Base-by-base conservation (phyloP, 2,888 invertebrate species). In the Eurytoma californica region DNA sequence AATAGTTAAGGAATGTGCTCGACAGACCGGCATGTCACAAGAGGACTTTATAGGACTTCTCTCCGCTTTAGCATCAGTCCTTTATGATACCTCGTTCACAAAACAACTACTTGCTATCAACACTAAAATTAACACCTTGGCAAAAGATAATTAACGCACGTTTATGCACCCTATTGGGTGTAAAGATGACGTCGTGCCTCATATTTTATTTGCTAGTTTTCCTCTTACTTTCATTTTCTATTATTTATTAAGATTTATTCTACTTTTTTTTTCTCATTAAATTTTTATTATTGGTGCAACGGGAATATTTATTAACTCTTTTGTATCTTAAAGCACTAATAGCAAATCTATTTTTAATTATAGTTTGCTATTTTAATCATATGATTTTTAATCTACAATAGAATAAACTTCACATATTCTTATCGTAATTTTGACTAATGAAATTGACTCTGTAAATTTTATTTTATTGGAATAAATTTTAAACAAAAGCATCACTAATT, bases 101-200 rank as follows among this genome's bases (percentile, higher is more conserved):
- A 92, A 92, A 69, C 95, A 96, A 90, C 92, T 96, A 86, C 91
- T 96, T 83, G 93, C 94, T 84, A 95, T 97, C 87, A 97, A 97
- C 91, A 93, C 94, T 82, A 94, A 94, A 87, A 96, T 97, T 88
- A 94, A 94, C 90, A 93, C 93, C 86, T 92, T 96, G 91, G 94
- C 95, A 82, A 94, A 95, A 84, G 93, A 93, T 89, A 94, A 94
- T 92, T 94, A 93, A 93, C 90, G 91, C 84, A 86, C 82, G 81
- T 84, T 83, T 83, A 84, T 78, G 77, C 84, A 85, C 84, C 84
- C 82, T 18, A 69, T 47, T 69, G 69, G 84, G 83, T 85, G 83
- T 83, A 75, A 73, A 72, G 55, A 69, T 14, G 74, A 80, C 73
- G 82, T 85, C 57, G 84, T 82, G 63, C 82, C 78, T 85, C 83